Evolutionary conservation across 2,797 vertebrate genomes (phyloP).

Genomic region (Chaetodon trifasciatus): DNA sequence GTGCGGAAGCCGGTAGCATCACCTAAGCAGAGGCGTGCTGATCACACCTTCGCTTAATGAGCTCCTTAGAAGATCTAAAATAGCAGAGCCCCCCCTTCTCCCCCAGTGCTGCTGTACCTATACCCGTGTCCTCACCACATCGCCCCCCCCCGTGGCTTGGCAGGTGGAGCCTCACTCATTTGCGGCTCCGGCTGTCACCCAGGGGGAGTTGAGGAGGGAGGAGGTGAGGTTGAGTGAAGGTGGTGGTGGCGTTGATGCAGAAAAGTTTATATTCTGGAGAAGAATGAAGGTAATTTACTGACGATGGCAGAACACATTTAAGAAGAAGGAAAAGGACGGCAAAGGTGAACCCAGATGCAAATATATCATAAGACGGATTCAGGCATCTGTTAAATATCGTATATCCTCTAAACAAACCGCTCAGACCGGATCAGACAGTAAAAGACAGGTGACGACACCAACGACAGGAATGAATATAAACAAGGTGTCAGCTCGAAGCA

Average conservation of each 20-base stretch:
- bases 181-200: constrained; percentile 76
- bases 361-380: no score
- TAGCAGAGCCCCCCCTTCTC: constrained; percentile 62
- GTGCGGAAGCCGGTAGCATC: constrained; percentile 76
- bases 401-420: no score
- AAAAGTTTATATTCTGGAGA: constrained; percentile 29
- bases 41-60: constrained; percentile 92
- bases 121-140: constrained; percentile 15
- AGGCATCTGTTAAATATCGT: no score
- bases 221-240: constrained; percentile 36
- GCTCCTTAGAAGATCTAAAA: constrained; percentile 89
- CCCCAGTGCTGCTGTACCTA: constrained; percentile 47
- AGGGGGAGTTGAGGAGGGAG: constrained; percentile 9
- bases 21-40: constrained; percentile 82
- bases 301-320: not conserved
- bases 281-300: not conserved
- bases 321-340: not conserved
- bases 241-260: constrained; percentile 12
- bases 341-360: not conserved
- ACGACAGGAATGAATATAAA: no score
- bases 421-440: no score
- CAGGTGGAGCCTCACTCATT: constrained; percentile 89
- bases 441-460: no score
- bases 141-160: constrained; percentile 65
- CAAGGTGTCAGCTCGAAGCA: no score